phyloP scores from a whole-genome alignment of 2,797 vertebrate genomes.

The Peromyscus nudipes region DNA sequence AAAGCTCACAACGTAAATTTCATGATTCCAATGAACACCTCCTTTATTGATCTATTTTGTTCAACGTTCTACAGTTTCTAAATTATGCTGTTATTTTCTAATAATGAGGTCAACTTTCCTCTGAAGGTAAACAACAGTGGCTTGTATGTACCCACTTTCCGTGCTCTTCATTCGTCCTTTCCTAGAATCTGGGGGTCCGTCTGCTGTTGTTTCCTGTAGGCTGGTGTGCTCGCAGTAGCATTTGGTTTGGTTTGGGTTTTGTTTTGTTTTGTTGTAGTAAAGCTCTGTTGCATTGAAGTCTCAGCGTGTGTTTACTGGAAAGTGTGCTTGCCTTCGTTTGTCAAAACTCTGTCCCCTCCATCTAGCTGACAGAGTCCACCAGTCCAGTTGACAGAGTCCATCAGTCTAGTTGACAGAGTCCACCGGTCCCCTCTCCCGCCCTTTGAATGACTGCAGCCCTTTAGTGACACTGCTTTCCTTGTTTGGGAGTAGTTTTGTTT shows the following conservation, averaged over 20 bases:
- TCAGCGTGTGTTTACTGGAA: not conserved
- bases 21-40: not conserved
- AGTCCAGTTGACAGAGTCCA: not conserved
- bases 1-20: not conserved
- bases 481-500: not conserved
- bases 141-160: not conserved
- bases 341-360: not conserved
- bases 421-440: not conserved
- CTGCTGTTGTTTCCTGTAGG: conserved; percentile 21
- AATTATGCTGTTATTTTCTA: not conserved
- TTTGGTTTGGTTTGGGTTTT: not conserved
- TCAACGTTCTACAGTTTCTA: not conserved
- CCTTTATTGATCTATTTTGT: not conserved
- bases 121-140: not conserved
- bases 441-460: not conserved
- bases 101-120: not conserved
- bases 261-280: not conserved
- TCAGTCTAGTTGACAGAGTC: not conserved
- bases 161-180: not conserved
- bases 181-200: not conserved
- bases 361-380: not conserved
- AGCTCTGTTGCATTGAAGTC: not conserved
- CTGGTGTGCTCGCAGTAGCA: not conserved
- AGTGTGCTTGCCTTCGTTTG: conserved; percentile 9
- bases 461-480: not conserved